Evolutionary conservation across 1,140 invertebrate species (phyloP).

Genomic region (Eupristina koningsbergeri): DNA sequence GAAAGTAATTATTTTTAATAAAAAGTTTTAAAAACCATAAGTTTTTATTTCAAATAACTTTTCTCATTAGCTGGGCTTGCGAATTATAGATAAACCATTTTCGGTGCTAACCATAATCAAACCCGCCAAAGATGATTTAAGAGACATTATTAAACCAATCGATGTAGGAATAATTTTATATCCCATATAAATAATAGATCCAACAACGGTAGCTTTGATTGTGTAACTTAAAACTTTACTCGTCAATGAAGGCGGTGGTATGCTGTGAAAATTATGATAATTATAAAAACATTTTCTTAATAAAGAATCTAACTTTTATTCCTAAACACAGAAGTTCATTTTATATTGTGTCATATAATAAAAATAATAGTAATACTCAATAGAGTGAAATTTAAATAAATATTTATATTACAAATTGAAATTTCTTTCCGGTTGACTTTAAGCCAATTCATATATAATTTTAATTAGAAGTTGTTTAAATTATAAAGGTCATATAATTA

Average conservation of each 20-base stretch:
- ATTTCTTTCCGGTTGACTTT: no score
- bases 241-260: conserved; percentile 71
- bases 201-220: conserved; percentile 69
- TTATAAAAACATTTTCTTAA: background rate
- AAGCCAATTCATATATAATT: no score
- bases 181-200: conserved; percentile 72
- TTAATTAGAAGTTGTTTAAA: no score
- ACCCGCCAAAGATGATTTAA: conserved; percentile 68
- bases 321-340: background rate
- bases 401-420: no score
- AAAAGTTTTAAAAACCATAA: conserved; percentile 47
- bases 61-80: conserved; percentile 57
- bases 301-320: background rate
- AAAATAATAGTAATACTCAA: no score
- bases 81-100: no score
- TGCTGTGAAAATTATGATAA: conserved; percentile 61
- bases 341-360: background rate
- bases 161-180: conserved; percentile 68
- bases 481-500: no score
- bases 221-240: conserved; percentile 71
- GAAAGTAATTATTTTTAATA: conserved; percentile 53
- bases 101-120: conserved; percentile 68
- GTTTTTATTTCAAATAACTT: background rate
- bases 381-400: no score
- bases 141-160: conserved; percentile 49